Evolutionary conservation across 2,888 invertebrate genomes (phyloP).

Genomic region (Heliconius charithonia): DNA sequence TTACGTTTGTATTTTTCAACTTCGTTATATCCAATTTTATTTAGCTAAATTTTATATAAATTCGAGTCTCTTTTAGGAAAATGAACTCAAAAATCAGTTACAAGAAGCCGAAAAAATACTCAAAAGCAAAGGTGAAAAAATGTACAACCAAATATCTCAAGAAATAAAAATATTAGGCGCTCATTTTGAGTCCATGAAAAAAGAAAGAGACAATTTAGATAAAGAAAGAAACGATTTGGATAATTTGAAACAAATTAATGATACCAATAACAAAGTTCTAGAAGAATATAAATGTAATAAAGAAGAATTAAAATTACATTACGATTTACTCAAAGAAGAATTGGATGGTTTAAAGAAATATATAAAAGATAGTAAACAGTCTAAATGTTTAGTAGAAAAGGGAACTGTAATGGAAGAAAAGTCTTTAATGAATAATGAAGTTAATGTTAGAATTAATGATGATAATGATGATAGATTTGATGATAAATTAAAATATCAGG

Average conservation of each 20-base stretch:
- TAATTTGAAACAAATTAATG: conserved; percentile 48
- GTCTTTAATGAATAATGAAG: conserved; percentile 61
- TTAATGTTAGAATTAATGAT: conserved; percentile 50
- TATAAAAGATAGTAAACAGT: conserved; percentile 56
- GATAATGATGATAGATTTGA: conserved; percentile 52
- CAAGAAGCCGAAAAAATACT: conserved; percentile 65
- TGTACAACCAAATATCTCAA: conserved; percentile 66
- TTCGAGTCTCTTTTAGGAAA: conserved; percentile 59
- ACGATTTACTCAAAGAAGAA: conserved; percentile 64
- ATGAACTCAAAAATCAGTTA: conserved; percentile 63
- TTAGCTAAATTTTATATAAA: too few relatives aligned
- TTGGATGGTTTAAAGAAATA: conserved; percentile 60
- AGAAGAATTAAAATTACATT: conserved; percentile 58
- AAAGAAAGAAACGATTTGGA: conserved; percentile 61
- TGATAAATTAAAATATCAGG: conserved; percentile 54
- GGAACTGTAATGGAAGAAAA: conserved; percentile 60
- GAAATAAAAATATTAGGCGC: conserved; percentile 65
- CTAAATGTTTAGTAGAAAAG: conserved; percentile 61
- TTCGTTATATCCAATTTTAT: too few relatives aligned
- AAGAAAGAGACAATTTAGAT: conserved; percentile 64
- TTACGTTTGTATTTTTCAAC: too few relatives aligned
- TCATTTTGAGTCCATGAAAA: conserved; percentile 64
- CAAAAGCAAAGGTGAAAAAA: conserved; percentile 65
- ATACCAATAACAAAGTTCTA: conserved; percentile 43
- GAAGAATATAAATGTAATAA: conserved; percentile 29